Evolutionary conservation across 2,797 vertebrate species (phyloP).

Genomic region (Intellagama lesueurii): DNA sequence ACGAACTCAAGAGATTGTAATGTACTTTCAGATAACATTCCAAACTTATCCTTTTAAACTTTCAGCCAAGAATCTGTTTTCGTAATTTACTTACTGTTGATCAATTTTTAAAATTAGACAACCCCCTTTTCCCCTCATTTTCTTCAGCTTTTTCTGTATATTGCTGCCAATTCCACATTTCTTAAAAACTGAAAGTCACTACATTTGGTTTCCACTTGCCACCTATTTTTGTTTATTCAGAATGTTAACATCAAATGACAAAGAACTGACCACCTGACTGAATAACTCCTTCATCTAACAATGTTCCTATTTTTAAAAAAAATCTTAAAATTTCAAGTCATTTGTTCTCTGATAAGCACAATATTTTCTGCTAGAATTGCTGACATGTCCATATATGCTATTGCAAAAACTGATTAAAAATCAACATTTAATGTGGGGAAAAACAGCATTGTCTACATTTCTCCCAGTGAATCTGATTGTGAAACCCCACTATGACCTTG

Average conservation of each 20-base stretch:
- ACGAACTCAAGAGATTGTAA: constrained; percentile 76
- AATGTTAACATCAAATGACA: background rate
- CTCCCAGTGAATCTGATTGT: constrained; percentile 32
- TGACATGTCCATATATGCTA: background rate
- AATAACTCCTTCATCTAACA: constrained; percentile 11
- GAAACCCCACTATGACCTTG: constrained; percentile 15
- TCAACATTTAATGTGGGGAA: background rate
- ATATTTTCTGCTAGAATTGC: background rate
- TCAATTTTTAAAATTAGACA: constrained; percentile 54
- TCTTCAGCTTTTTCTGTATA: constrained; percentile 35
- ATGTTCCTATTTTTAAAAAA: background rate
- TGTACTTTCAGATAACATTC: constrained; percentile 84
- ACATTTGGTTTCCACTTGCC: constrained; percentile 23
- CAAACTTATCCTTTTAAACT: constrained; percentile 82
- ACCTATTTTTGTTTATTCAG: background rate
- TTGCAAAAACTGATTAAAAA: constrained; percentile 6
- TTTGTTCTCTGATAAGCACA: background rate
- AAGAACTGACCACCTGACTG: background rate
- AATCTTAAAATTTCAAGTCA: background rate
- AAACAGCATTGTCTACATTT: constrained; percentile 2
- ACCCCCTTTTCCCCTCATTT: constrained; percentile 37
- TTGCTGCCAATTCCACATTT: constrained; percentile 52
- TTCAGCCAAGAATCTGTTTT: constrained; percentile 84
- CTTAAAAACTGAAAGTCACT: constrained; percentile 26
- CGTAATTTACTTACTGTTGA: constrained; percentile 79